These are phyloP conservation scores for Halcyon malimbica DNA, from an alignment of 2,113 vertebrate genomes.

Conservation along the genomic window DNA sequence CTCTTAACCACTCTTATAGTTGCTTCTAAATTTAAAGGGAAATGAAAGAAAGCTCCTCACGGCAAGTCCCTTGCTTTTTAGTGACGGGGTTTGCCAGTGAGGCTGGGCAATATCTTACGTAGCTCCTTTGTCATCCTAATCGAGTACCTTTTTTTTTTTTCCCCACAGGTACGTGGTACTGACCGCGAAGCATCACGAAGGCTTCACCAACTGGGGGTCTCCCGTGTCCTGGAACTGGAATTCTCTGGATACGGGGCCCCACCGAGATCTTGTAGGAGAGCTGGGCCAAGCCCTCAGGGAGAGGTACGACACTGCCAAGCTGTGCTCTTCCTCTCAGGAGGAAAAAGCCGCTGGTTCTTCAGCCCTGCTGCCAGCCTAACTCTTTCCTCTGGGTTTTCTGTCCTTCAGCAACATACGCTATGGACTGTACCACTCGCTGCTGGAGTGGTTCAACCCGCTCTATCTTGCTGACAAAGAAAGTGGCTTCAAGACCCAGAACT, in stretches of 20 bases:
- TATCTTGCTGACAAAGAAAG: slow-evolving; percentile 89
- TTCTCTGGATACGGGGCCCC: slow-evolving; percentile 86
- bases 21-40: neutral
- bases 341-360: neutral
- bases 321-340: neutral
- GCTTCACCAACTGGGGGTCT: slow-evolving; percentile 93
- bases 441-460: slow-evolving; percentile 95
- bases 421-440: slow-evolving; percentile 91
- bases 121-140: neutral
- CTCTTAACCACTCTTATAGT: fast-evolving
- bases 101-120: too few relatives aligned
- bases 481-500: slow-evolving; percentile 87
- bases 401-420: slow-evolving; percentile 84
- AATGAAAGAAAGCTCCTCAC: neutral
- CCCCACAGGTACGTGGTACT: slow-evolving; percentile 90
- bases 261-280: slow-evolving; percentile 90
- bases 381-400: slow-evolving; percentile 8
- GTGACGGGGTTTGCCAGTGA: neutral
- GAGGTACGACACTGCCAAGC: slow-evolving; percentile 67
- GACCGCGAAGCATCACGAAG: slow-evolving; percentile 94
- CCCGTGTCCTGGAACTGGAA: slow-evolving; percentile 96
- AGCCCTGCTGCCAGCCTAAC: neutral
- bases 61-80: neutral
- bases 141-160: neutral
- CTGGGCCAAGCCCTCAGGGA: slow-evolving; percentile 85